phyloP scores from a whole-genome alignment of 2,797 vertebrate genomes.

The Octomys mimax region DNA sequence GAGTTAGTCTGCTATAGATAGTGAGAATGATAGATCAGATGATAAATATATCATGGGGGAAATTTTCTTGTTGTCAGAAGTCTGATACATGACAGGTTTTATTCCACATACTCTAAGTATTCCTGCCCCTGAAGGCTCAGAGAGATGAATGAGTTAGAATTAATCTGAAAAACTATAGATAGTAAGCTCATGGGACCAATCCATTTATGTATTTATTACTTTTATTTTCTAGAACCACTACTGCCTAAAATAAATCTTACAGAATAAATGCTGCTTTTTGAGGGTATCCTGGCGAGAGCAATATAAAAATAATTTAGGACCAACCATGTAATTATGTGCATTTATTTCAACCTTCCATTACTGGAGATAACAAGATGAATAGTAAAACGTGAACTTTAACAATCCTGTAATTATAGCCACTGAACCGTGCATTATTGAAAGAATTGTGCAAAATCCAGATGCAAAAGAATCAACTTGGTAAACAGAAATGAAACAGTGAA shows the following conservation, averaged over 20 bases:
- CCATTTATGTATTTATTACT: conserved; percentile 74
- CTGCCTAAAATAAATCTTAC: conserved; percentile 73
- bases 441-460: conserved; percentile 89
- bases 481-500: conserved; percentile 89
- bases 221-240: conserved; percentile 71
- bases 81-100: conserved; percentile 44
- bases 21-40: conserved; percentile 44
- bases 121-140: background rate
- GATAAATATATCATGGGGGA: conserved; percentile 25
- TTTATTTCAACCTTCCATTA: conserved; percentile 90
- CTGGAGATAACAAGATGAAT: conserved; percentile 90
- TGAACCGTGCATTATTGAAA: conserved; percentile 89
- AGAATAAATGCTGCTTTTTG: conserved; percentile 85
- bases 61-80: conserved; percentile 58
- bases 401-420: conserved; percentile 90
- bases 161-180: conserved; percentile 55
- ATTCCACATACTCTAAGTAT: conserved; percentile 3
- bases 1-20: background rate
- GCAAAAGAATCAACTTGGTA: conserved; percentile 87
- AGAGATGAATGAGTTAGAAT: conserved; percentile 60
- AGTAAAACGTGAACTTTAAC: conserved; percentile 90
- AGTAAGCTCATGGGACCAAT: conserved; percentile 68
- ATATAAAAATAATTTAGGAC: conserved; percentile 89
- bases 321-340: conserved; percentile 88
- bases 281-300: conserved; percentile 85